Evolutionary conservation across 2,888 invertebrate genomes (phyloP), one percentile per base, ranked within the genome.

Genomic region (Carterocephalus palaemon): DNA sequence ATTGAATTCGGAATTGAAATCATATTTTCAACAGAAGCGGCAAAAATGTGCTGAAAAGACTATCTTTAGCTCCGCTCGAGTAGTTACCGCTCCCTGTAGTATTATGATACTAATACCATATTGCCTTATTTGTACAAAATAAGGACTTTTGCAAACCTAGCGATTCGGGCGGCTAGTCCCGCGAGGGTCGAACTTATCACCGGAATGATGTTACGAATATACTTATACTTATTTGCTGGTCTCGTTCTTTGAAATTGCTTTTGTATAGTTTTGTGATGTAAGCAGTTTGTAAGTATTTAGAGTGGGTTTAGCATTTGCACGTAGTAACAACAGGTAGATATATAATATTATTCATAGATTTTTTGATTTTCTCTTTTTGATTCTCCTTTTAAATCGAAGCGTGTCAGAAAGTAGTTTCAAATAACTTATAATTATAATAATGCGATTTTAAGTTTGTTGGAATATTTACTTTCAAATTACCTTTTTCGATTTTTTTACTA

Each of bases 161-260:
- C 38, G 50, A 53, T 40, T 53, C 51, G 42, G 24, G 20, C 33
- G 39, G 24, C 45, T 49, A 49, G 39, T 48, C 50, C 43, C 51
- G 34, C 22, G 46, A 31, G 59, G 53, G 51, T 26, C 39, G 45
- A 59, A 56, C 54, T 58, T 55, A 53, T 52, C 53, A 56, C 40
- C 49, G 41, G 50, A 52, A 51, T 49, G 56, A 28, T 20, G 22
- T 6, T 32, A 24, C n/a, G n/a, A n/a, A n/a, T n/a, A n/a, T n/a
- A n/a, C n/a, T n/a, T 41, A 43, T 26, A 32, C 46, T 28, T 28
- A 34, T 34, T 28, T 33, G 33, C 48, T 39, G 39, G 48, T 45
- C 40, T 26, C 33, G 28, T 26, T 37, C 22, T 29, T 9, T 6
- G 9, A 19, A 45, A 37, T 37, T 31, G 36, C 24, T 7, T 16